These are phyloP conservation scores for Malurus elegans DNA, from an alignment of 2,113 vertebrate species.

Conservation along the genomic window DNA sequence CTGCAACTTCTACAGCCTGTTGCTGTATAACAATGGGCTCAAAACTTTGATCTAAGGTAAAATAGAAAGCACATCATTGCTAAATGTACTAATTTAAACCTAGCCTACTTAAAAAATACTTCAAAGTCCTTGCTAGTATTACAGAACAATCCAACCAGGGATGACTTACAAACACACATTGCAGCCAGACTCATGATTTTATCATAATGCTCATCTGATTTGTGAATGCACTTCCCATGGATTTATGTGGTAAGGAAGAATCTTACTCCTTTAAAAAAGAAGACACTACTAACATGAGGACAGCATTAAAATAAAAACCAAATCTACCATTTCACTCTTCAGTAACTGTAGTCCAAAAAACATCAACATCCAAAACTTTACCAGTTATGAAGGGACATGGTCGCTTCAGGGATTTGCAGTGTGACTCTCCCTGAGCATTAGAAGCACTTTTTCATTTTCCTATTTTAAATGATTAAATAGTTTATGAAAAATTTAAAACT, in stretches of 20 bases:
- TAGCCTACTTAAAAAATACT: not conserved
- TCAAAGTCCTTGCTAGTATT: not conserved
- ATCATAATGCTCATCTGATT: not conserved
- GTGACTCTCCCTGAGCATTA: not conserved
- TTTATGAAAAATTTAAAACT: not conserved
- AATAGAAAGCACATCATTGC: not conserved
- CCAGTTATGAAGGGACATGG: not conserved
- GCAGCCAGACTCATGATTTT: not conserved
- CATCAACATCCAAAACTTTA: not conserved
- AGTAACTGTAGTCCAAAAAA: not conserved
- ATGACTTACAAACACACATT: not conserved
- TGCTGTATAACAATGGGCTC: not conserved
- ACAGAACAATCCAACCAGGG: not conserved
- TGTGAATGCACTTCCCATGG: not conserved
- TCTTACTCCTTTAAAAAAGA: not conserved
- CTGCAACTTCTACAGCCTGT: not conserved
- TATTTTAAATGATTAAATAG: not conserved
- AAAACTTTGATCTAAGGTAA: not conserved
- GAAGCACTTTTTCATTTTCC: not conserved
- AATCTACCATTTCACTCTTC: not conserved
- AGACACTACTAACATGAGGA: not conserved
- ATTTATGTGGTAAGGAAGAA: not conserved
- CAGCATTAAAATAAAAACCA: not conserved
- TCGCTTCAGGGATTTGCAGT: not conserved
- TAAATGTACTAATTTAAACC: not conserved